Conservation (phyloP, 37 sponge, comb jelly and placozoan species). For the Theonella swinhoei region DNA sequence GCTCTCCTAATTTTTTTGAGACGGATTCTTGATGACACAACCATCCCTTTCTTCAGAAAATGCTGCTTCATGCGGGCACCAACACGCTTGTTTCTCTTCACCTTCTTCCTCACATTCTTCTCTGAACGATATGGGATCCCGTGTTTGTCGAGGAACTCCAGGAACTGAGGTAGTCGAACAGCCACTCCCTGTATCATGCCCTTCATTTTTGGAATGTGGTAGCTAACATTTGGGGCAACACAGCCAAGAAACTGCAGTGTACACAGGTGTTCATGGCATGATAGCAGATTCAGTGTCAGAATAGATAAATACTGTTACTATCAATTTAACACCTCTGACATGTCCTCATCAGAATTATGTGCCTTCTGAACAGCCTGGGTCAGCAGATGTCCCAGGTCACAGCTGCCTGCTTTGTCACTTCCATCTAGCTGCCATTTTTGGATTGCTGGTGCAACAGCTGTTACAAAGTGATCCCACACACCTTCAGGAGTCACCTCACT, state of each 20-base stretch:
- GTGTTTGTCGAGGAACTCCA: neutral
- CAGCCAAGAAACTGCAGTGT: neutral
- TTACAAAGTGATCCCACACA: constrained; percentile 9
- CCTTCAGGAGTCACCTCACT: neutral
- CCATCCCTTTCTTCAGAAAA: neutral
- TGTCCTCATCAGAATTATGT: no score
- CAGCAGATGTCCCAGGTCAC: no score
- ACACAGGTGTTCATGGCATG: neutral
- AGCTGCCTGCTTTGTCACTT: neutral
- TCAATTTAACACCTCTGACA: no score
- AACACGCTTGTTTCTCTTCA: neutral
- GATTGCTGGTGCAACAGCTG: neutral
- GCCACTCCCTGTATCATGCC: neutral
- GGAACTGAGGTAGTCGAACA: neutral
- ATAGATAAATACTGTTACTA: no score
- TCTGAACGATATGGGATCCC: constrained; percentile 8
- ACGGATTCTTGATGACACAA: neutral
- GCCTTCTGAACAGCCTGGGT: no score
- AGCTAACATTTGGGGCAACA: neutral
- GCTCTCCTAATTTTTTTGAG: neutral
- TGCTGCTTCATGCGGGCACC: neutral
- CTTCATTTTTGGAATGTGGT: neutral
- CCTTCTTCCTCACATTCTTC: neutral
- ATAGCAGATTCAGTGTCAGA: neutral
- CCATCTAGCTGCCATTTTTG: neutral